Evolutionary conservation across 2,888 invertebrate species (phyloP), one percentile per base, ranked within the genome.

Genomic region (Chymomyza amoena): DNA sequence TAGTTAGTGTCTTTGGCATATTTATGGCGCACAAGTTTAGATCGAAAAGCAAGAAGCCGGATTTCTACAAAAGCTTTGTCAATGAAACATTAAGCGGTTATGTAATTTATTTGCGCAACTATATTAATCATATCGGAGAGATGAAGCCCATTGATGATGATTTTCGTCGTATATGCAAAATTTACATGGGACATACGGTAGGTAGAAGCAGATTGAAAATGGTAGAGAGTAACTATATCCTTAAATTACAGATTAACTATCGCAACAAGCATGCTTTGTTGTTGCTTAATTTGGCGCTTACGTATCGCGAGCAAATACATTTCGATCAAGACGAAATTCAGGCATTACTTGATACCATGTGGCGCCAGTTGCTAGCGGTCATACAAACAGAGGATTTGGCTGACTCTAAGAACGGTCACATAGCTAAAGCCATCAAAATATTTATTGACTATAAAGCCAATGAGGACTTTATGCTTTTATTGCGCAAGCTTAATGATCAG

Each of bases 171-270:
- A 89, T 91, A 6, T 90, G 88, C 70, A 91, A 91, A 72, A 90
- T 91, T 61, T 92, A 89, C 70, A 90, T 92, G 61, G 90, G 90
- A 10, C 84, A 91, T 70, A 91, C 91, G 79, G 91, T 91, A 78
- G 80, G 80, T 64, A n/a, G 16, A 57, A 18, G 16, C 3, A 16
- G 60, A 2, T 16, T 18, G 0, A 32, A 56, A 52, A 20, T 18
- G n/a, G n/a, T n/a, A 45, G 6, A 15, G 2, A 36, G 16, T 57
- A 32, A 4, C 25, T 15, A 16, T 56, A 64, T 25, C 36, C 5
- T 57, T 25, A 63, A 16, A 20, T 20, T 1, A 51, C 20, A 91
- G 91, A 81, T 91, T 13, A 81, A 91, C 64, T 91, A 90, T 63
- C 85, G 87, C 6, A 90, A 90, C 77, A 56, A 73, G 0, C 79